Evolutionary conservation across 1,140 invertebrate species (phyloP), one percentile per base, ranked within the genome.

Genomic region (Drosophila leontia): DNA sequence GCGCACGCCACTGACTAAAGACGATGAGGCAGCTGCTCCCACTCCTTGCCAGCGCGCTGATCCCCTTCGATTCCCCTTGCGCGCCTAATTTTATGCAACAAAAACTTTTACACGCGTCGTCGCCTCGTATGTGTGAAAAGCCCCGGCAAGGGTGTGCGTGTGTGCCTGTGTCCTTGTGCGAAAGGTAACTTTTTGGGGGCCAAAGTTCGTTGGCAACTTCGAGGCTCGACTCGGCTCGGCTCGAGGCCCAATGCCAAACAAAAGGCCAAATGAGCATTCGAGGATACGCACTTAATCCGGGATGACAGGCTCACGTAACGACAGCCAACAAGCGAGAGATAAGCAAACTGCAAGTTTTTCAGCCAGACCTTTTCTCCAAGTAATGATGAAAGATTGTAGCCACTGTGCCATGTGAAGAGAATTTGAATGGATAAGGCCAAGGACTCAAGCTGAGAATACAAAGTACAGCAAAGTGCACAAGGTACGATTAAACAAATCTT

Each of bases 101-200:
- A 75, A 88, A 88, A 88, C 72, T 90, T 90, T 90, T 88, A 75
- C 74, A 88, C 81, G 81, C 84, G 76, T 83, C 83, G 80, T 80
- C 84, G 80, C 80, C 84, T 71, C 51, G 70, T 70, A 59, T 80
- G 83, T 80, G 68, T 79, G 79, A 75, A 81, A 67, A 58, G 55
- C 34, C 53, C 12, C 9, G 29, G 62, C 41, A 7, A 7, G 19
- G 42, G n/a, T 34, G 63, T 37, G 29, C 11, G 19, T 7, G 37
- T 53, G 37, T 47, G 51, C 32, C 34, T 15, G 51, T 19, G 51
- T 55, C 35, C 53, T 53, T 53, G 60, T 39, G 26, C 47, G 42
- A 78, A 88, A 87, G 72, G 76, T 88, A 80, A 78, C 72, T 83
- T 88, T 77, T 67, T 61, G 65, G 76, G 65, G 80, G 64, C 64